Percentiles rank a stretch among this genome's conserved stretches.
These are phyloP conservation scores for Psammodynastes pulverulentus DNA, from an alignment of 2,113 vertebrate genomes.

Conservation along the genomic window DNA sequence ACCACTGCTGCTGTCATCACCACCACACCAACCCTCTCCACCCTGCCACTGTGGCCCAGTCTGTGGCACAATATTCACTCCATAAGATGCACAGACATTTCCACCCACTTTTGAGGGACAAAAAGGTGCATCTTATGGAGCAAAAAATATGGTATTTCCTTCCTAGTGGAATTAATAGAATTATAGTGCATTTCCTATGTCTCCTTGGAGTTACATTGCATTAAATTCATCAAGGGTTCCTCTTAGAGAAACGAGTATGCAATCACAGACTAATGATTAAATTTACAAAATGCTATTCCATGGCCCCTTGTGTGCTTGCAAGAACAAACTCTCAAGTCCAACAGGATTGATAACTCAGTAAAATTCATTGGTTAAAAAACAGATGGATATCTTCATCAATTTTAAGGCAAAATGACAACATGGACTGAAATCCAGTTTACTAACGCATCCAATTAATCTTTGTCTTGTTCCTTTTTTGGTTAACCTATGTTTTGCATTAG, in stretches of 20 bases:
- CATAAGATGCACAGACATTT: too few relatives aligned
- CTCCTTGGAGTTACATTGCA: background rate
- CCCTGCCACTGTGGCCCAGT: too few relatives aligned
- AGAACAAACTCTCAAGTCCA: background rate
- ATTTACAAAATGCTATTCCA: background rate
- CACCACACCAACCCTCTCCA: too few relatives aligned
- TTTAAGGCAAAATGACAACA: background rate
- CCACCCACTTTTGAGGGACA: too few relatives aligned
- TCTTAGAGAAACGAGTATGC: background rate
- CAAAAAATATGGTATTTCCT: background rate
- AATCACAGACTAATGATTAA: background rate
- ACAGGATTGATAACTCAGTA: background rate
- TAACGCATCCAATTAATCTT: background rate
- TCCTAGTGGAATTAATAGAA: background rate
- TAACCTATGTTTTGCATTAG: background rate
- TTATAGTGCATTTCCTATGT: background rate
- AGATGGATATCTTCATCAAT: background rate
- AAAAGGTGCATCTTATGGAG: too few relatives aligned
- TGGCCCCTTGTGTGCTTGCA: background rate
- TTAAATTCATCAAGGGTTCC: background rate
- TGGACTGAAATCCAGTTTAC: background rate
- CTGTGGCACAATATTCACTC: too few relatives aligned
- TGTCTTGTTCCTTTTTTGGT: background rate
- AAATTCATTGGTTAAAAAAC: background rate
- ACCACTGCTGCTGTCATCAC: too few relatives aligned